Evolutionary conservation across 92 coral and sea anemone species (phyloP).

Genomic region (Zoanthus solanderi): DNA sequence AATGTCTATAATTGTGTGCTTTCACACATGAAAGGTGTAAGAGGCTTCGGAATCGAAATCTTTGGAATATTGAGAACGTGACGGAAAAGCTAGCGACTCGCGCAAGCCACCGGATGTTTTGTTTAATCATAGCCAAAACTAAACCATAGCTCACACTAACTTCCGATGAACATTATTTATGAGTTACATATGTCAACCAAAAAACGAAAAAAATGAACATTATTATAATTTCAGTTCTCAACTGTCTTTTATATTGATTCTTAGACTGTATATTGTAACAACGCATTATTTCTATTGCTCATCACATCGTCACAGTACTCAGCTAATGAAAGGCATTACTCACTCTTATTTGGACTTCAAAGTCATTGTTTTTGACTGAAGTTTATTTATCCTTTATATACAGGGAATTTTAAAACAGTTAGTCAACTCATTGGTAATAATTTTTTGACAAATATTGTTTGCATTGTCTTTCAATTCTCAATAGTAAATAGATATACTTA

Average conservation of each 20-base stretch:
- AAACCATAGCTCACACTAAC: too few relatives aligned
- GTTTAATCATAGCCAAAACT: too few relatives aligned
- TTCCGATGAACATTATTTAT: too few relatives aligned
- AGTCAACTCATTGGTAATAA: not conserved
- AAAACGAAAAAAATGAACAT: too few relatives aligned
- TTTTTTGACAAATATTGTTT: not conserved
- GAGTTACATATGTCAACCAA: too few relatives aligned
- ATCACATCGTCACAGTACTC: too few relatives aligned
- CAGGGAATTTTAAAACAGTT: not conserved
- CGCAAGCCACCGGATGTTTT: not conserved
- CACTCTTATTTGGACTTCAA: not conserved
- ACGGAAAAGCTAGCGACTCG: not conserved
- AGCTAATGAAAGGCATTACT: too few relatives aligned
- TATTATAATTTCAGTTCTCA: too few relatives aligned
- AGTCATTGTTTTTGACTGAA: not conserved
- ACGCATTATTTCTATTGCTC: too few relatives aligned
- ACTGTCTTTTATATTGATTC: too few relatives aligned
- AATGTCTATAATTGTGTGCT: constrained; percentile 13
- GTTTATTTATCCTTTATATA: not conserved
- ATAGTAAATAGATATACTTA: not conserved
- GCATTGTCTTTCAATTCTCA: not conserved
- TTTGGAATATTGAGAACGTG: constrained; percentile 39
- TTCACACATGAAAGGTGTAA: constrained; percentile 45
- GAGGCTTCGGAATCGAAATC: constrained; percentile 1
- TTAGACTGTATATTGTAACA: too few relatives aligned